Evolutionary conservation across 1,140 invertebrate species (phyloP).

Genomic region (Mylabris phalerata): DNA sequence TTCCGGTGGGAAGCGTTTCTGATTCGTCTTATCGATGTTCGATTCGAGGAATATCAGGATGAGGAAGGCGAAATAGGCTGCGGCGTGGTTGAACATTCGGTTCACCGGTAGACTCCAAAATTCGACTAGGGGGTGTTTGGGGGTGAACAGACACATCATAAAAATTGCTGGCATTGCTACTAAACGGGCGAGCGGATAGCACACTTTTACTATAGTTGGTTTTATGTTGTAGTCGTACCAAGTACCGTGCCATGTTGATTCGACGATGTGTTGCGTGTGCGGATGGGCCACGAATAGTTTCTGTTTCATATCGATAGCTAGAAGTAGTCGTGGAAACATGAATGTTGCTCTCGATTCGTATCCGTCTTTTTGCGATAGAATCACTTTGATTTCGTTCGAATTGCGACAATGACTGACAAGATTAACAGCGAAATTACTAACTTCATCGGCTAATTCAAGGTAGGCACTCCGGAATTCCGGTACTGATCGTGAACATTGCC

Average conservation of each 20-base stretch:
- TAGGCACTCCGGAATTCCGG: conserved; percentile 54
- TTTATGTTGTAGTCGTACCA: conserved; percentile 51
- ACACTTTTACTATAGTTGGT: conserved; percentile 32
- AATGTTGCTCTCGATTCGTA: conserved; percentile 40
- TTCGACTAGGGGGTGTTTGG: conserved; percentile 40
- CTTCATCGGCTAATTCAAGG: conserved; percentile 46
- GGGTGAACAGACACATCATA: conserved; percentile 41
- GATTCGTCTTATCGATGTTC: conserved; percentile 47
- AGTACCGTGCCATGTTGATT: conserved; percentile 46
- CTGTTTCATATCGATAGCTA: conserved; percentile 65
- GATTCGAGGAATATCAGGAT: conserved; percentile 52
- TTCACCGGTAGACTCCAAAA: conserved; percentile 49
- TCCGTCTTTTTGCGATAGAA: conserved; percentile 50
- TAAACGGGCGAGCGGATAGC: conserved; percentile 40
- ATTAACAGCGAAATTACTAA: conserved; percentile 56
- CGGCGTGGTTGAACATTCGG: conserved; percentile 52
- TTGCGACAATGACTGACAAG: conserved; percentile 56
- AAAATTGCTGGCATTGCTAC: conserved; percentile 45
- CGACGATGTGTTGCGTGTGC: conserved; percentile 57
- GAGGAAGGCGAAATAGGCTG: conserved; percentile 57
- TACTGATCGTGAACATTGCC: conserved; percentile 43
- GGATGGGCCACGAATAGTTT: conserved; percentile 70
- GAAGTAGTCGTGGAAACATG: conserved; percentile 53
- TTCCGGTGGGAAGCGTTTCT: conserved; percentile 48
- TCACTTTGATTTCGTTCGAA: conserved; percentile 58